Conservation (phyloP, 2,888 invertebrate genomes). For the Idaea biselata region DNA sequence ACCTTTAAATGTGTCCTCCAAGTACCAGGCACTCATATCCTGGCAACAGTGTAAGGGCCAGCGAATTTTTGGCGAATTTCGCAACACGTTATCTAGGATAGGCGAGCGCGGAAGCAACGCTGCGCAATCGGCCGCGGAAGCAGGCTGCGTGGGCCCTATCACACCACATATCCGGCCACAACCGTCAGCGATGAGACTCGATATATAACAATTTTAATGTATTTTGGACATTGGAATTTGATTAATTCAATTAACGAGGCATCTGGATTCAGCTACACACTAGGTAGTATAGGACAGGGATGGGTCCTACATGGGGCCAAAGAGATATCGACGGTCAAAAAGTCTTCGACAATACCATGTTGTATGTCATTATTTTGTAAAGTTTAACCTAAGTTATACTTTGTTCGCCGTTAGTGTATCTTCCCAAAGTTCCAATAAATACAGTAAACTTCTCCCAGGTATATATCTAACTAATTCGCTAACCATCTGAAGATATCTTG, state of each 20-base stretch:
- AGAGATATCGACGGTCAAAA: too few relatives aligned
- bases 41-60: slow-evolving; percentile 17
- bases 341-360: too few relatives aligned
- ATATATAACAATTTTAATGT: neutral
- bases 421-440: too few relatives aligned
- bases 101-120: slow-evolving; percentile 48
- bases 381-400: too few relatives aligned
- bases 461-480: too few relatives aligned
- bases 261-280: too few relatives aligned
- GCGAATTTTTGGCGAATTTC: slow-evolving; percentile 65
- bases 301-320: too few relatives aligned
- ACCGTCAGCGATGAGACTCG: slow-evolving; percentile 29
- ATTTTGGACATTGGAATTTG: neutral
- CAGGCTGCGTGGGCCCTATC: slow-evolving; percentile 48
- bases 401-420: too few relatives aligned
- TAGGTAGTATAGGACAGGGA: too few relatives aligned
- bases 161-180: slow-evolving; percentile 36
- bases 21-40: neutral
- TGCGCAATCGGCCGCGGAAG: slow-evolving; percentile 20
- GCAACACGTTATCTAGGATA: slow-evolving; percentile 68
- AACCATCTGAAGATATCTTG: too few relatives aligned
- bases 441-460: too few relatives aligned
- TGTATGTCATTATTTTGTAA: too few relatives aligned
- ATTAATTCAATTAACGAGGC: neutral
- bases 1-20: neutral